These are phyloP conservation scores for Synanthedon formicaeformis DNA, from an alignment of 2,888 invertebrate genomes.

Conservation along the genomic window DNA sequence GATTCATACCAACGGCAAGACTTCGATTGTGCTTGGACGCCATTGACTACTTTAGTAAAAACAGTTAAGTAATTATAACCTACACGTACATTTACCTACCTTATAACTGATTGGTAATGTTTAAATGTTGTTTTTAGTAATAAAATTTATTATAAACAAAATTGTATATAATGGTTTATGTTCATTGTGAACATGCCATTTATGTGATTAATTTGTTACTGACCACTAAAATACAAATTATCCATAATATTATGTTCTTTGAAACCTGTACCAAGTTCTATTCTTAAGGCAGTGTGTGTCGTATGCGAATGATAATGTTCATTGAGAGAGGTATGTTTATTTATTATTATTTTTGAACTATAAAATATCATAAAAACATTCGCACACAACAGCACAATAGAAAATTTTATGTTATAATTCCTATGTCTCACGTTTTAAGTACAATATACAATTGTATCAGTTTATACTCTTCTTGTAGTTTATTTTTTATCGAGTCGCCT, in stretches of 20 bases:
- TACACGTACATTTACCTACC: neutral
- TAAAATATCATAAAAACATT: constrained; percentile 1
- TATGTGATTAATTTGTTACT: constrained; percentile 15
- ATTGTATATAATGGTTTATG: neutral
- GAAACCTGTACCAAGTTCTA: constrained; percentile 11
- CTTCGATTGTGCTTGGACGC: constrained; percentile 75
- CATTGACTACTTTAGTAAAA: constrained; percentile 76
- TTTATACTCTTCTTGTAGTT: neutral
- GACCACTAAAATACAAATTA: constrained; percentile 3
- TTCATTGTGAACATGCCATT: constrained; percentile 7
- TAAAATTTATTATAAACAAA: neutral
- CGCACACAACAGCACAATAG: neutral
- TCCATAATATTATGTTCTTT: constrained; percentile 1
- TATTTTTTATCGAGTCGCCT: neutral
- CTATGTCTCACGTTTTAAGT: neutral
- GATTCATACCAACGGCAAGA: constrained; percentile 72
- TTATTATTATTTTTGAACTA: constrained; percentile 1
- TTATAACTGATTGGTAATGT: neutral
- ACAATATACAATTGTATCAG: neutral
- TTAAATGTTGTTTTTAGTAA: neutral
- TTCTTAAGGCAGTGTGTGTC: constrained; percentile 1
- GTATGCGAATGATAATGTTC: constrained; percentile 5
- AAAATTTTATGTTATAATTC: neutral
- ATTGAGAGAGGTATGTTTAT: constrained; percentile 4
- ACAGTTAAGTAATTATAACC: constrained; percentile 59